These are phyloP conservation scores for Poecilia picta DNA, from an alignment of 2,797 vertebrate genomes.

Conservation along the genomic window DNA sequence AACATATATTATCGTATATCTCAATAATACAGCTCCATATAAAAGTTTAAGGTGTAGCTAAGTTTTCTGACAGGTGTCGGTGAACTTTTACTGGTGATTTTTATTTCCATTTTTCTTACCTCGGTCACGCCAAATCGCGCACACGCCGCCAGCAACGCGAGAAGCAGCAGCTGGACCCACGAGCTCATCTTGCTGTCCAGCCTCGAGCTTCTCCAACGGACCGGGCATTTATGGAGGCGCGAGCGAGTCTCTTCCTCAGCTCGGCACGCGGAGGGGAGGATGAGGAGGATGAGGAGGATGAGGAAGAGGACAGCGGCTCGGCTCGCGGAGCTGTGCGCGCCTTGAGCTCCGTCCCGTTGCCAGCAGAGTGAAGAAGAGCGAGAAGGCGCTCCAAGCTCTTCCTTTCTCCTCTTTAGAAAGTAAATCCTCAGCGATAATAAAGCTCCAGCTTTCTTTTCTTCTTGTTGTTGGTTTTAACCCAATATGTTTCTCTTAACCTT, in stretches of 20 bases:
- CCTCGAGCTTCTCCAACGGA: constrained; percentile 77
- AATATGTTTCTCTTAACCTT: background rate
- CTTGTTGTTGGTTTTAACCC: background rate
- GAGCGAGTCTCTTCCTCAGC: constrained; percentile 72
- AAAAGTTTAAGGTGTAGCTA: too few relatives aligned
- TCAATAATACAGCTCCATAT: too few relatives aligned
- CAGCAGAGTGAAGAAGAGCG: constrained; percentile 11
- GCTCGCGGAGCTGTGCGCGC: constrained; percentile 50
- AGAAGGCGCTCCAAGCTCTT: background rate
- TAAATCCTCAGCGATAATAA: background rate
- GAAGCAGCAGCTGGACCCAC: constrained; percentile 82
- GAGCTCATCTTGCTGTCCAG: constrained; percentile 84
- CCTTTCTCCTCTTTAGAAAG: background rate
- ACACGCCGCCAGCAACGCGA: constrained; percentile 79
- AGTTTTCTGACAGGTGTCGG: too few relatives aligned
- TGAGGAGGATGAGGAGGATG: constrained; percentile 10
- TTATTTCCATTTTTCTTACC: constrained; percentile 68
- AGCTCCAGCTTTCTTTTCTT: background rate
- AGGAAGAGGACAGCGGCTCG: constrained; percentile 59
- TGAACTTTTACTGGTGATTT: too few relatives aligned
- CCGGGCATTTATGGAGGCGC: constrained; percentile 83
- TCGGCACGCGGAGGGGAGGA: constrained; percentile 49
- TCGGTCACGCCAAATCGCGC: constrained; percentile 70
- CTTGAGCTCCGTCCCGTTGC: constrained; percentile 24
- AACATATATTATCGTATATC: too few relatives aligned